A percentile compares a stretch with the other conserved stretches of the same genome.
phyloP scores from a whole-genome alignment of 2,797 vertebrate genomes.

The Chrosomus eos region DNA sequence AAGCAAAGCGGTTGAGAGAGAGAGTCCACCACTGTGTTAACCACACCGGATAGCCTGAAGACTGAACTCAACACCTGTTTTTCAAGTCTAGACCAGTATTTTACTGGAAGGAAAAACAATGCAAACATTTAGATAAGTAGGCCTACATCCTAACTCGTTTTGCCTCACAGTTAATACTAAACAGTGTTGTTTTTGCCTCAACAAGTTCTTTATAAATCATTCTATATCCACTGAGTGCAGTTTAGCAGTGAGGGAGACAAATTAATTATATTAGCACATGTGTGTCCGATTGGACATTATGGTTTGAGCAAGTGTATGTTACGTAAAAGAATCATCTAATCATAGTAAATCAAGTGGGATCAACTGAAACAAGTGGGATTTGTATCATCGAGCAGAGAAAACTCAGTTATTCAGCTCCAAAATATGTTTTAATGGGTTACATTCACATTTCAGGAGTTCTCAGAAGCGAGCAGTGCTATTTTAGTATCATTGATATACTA shows the following conservation, averaged over 20 bases:
- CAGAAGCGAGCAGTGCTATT: background rate
- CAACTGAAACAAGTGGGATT: background rate
- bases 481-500: background rate
- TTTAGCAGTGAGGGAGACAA: background rate
- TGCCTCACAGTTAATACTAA: background rate
- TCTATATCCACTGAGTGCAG: background rate
- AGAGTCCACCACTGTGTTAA: background rate
- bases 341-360: conserved; percentile 3
- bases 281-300: background rate
- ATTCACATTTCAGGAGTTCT: background rate
- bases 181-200: background rate
- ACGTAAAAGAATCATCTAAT: background rate
- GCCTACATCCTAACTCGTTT: background rate
- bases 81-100: conserved; percentile 21
- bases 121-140: background rate
- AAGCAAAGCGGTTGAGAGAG: background rate
- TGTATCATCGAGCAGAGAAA: background rate
- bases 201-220: background rate
- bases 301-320: background rate
- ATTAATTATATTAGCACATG: background rate
- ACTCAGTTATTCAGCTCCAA: background rate
- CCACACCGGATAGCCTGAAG: conserved; percentile 1
- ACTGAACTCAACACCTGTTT: conserved; percentile 12
- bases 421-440: background rate
- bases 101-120: background rate